These are phyloP conservation scores for Siniperca knerii DNA, from an alignment of 2,113 vertebrate genomes.

Conservation along the genomic window DNA sequence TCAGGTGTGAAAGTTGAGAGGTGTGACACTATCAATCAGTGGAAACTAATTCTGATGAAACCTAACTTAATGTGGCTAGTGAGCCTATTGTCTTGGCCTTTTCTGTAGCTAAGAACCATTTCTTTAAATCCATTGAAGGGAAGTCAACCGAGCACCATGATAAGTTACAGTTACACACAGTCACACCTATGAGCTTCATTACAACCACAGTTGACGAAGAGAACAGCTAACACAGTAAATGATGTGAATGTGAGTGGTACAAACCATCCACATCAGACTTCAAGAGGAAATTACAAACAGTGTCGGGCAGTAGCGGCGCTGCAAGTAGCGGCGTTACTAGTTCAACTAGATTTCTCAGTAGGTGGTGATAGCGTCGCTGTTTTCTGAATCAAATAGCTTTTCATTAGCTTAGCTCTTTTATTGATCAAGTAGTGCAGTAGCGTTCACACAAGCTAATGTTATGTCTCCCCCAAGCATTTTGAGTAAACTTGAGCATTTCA, in stretches of 20 bases:
- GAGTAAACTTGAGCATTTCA: too few species aligned
- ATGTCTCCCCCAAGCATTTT: too few species aligned
- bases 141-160: neutral
- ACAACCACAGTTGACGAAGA: neutral
- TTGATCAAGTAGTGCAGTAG: too few species aligned
- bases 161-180: neutral
- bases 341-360: too few species aligned
- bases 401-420: too few species aligned
- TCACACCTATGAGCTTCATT: neutral
- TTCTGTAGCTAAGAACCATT: neutral
- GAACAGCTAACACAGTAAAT: neutral
- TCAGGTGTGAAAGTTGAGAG: constrained; percentile 43
- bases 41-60: neutral
- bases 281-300: neutral
- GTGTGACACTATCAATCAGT: constrained; percentile 22
- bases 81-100: neutral
- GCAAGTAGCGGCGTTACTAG: too few species aligned
- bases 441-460: too few species aligned
- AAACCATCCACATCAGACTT: neutral
- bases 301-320: too few species aligned
- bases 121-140: neutral
- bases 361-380: too few species aligned
- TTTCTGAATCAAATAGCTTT: too few species aligned
- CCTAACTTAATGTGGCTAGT: neutral
- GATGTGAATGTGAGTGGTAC: neutral